Evolutionary conservation across 2,797 vertebrate genomes (phyloP).

Genomic region (Pipistrellus pygmaeus): DNA sequence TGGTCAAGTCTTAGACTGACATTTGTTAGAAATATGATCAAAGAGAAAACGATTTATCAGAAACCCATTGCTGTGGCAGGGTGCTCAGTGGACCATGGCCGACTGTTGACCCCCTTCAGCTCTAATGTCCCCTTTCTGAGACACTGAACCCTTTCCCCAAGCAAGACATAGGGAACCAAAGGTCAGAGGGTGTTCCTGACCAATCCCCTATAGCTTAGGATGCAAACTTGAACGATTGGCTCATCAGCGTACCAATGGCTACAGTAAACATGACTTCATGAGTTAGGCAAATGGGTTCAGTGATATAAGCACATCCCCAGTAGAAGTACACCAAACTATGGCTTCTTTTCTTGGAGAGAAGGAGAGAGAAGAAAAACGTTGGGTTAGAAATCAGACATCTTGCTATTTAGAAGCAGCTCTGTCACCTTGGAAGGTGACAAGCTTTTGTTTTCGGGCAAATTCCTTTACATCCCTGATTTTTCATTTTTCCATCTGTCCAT

Average conservation of each 20-base stretch:
- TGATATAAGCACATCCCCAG: not conserved
- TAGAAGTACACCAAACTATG: not conserved
- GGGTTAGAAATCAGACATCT: conserved; percentile 3
- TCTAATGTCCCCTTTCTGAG: not conserved
- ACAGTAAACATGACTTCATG: not conserved
- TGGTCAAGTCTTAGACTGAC: not conserved
- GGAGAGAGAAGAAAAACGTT: not conserved
- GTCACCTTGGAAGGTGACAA: not conserved
- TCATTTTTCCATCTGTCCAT: not conserved
- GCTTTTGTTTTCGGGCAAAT: not conserved
- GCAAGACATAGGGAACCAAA: not conserved
- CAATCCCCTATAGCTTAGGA: not conserved
- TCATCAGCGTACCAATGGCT: not conserved
- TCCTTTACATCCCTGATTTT: not conserved
- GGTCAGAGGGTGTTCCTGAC: not conserved
- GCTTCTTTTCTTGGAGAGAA: not conserved
- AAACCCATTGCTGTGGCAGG: not conserved
- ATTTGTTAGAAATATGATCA: conserved; percentile 24
- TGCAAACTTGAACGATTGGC: not conserved
- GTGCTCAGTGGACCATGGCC: not conserved
- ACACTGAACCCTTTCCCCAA: not conserved
- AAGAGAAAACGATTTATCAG: not conserved
- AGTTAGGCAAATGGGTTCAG: not conserved
- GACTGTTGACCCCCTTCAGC: not conserved
- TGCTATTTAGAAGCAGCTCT: not conserved